phyloP scores from a whole-genome alignment of 37 sponge, comb jelly and placozoan genomes.

The Geodia barretti region DNA sequence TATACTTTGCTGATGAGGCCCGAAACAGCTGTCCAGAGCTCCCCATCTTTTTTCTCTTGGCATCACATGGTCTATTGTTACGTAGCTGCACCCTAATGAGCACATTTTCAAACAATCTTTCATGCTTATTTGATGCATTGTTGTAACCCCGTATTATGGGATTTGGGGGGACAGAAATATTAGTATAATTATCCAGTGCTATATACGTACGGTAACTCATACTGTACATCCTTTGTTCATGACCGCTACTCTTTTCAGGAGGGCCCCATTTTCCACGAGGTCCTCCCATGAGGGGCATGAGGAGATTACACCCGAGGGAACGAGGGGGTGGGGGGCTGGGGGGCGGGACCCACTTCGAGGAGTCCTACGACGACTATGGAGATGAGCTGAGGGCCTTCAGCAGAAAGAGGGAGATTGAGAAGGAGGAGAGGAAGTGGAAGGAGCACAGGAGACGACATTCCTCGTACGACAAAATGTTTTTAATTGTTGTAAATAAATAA shows the following conservation, averaged over 20 bases:
- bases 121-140: too few species aligned
- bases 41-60: too few species aligned
- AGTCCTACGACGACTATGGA: conserved; percentile 63
- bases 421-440: conserved; percentile 31
- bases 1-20: too few species aligned
- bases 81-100: too few species aligned
- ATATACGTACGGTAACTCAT: too few species aligned
- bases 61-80: too few species aligned
- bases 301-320: conserved; percentile 18
- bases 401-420: conserved; percentile 57
- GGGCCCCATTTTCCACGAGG: not conserved
- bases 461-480: not conserved
- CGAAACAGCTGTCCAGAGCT: too few species aligned
- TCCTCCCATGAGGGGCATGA: conserved; percentile 33
- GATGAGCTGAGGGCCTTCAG: conserved; percentile 62
- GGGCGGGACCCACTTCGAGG: conserved; percentile 1
- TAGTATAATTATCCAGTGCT: too few species aligned
- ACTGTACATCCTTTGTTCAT: too few species aligned
- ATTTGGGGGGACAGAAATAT: too few species aligned
- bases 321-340: not conserved
- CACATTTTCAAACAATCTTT: too few species aligned
- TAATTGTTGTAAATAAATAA: not conserved
- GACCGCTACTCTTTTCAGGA: not conserved
- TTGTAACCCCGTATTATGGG: too few species aligned
- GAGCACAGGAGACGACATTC: conserved; percentile 6